phyloP scores from a whole-genome alignment of 1,140 invertebrate genomes.

The Bombus terrestris region DNA sequence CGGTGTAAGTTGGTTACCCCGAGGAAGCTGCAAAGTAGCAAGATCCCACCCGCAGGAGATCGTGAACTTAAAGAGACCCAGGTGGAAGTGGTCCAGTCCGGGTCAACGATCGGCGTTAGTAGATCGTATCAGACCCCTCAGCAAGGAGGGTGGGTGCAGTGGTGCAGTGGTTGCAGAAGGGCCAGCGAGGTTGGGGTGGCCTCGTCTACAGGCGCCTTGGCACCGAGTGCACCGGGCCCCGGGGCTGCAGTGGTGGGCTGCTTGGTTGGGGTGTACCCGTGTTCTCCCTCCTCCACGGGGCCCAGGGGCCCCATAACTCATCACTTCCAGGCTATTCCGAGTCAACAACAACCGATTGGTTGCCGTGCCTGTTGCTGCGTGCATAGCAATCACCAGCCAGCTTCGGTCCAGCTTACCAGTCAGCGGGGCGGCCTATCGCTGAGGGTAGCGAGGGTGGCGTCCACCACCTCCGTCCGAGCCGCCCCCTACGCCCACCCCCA shows the following conservation, averaged over 20 bases:
- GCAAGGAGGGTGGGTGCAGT: conserved; percentile 74
- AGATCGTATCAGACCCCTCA: conserved; percentile 57
- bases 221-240: conserved; percentile 79
- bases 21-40: conserved; percentile 64
- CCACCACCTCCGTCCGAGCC: conserved; percentile 83
- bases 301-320: conserved; percentile 81
- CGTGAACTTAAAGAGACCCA: conserved; percentile 66
- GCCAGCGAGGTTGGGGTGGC: conserved; percentile 79
- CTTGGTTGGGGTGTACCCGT: conserved; percentile 84
- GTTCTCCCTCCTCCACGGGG: conserved; percentile 80
- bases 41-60: conserved; percentile 76
- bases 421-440: conserved; percentile 81
- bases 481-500: conserved; percentile 82
- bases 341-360: conserved; percentile 63
- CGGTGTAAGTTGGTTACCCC: conserved; percentile 8
- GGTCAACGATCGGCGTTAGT: conserved; percentile 65
- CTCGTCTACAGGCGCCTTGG: conserved; percentile 78
- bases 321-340: conserved; percentile 70
- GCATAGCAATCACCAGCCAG: conserved; percentile 73
- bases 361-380: conserved; percentile 79
- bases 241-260: conserved; percentile 83
- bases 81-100: conserved; percentile 69
- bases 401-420: conserved; percentile 79
- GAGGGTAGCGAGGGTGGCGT: conserved; percentile 83
- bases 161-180: conserved; percentile 77